Percentiles rank a stretch among this genome's conserved stretches.
Conservation (phyloP, 2,113 vertebrate genomes). For the Nicator chloris region DNA sequence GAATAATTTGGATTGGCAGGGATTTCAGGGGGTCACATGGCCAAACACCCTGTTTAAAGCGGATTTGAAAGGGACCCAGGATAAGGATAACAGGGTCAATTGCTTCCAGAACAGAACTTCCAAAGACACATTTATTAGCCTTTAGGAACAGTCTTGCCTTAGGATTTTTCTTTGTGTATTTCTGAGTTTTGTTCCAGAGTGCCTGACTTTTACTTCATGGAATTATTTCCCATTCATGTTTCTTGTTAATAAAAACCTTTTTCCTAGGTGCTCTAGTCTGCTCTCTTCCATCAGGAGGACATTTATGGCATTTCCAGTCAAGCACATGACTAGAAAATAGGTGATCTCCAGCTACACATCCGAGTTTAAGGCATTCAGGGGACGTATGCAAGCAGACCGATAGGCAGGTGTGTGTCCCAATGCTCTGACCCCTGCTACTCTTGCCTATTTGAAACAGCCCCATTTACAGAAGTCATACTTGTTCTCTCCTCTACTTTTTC, state of each 20-base stretch:
- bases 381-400: neutral
- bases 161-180: neutral
- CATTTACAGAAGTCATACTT: neutral
- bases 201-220: neutral
- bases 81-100: neutral
- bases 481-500: neutral
- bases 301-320: neutral
- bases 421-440: neutral
- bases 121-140: neutral
- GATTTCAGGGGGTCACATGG: neutral
- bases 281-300: neutral
- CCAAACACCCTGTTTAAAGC: neutral
- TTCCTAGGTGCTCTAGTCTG: neutral
- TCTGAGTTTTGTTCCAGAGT: neutral
- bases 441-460: neutral
- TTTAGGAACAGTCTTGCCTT: neutral
- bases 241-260: neutral
- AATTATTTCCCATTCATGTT: neutral
- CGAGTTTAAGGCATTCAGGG: neutral
- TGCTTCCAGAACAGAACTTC: neutral
- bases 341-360: neutral
- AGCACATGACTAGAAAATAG: neutral
- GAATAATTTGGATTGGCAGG: neutral
- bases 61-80: neutral
- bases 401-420: neutral